A percentile compares a stretch with the other conserved stretches of the same genome.
These are phyloP conservation scores for Leucozona laternaria DNA, from an alignment of 2,888 invertebrate species.

Conservation along the genomic window DNA sequence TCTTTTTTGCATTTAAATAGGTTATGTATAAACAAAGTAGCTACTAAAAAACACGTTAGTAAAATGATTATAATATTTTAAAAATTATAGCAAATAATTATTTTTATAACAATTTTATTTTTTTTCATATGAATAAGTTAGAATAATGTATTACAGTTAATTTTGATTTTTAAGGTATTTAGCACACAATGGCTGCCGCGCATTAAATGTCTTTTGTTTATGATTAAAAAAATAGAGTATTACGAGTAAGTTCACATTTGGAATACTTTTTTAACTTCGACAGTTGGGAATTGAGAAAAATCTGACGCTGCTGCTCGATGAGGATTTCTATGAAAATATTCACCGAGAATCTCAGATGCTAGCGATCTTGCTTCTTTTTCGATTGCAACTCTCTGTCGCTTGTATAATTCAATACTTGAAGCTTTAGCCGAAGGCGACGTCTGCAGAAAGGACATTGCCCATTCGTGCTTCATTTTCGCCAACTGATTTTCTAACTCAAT, in stretches of 20 bases:
- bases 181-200: conserved; percentile 7
- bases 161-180: conserved; percentile 50
- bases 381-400: conserved; percentile 78
- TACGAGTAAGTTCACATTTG: conserved; percentile 76
- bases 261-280: conserved; percentile 82
- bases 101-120: conserved; percentile 44
- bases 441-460: conserved; percentile 82
- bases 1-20: too few species aligned
- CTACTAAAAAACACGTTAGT: too few species aligned
- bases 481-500: conserved; percentile 85
- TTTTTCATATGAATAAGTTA: conserved; percentile 62
- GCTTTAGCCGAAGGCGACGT: conserved; percentile 74
- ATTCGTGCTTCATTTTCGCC: conserved; percentile 84
- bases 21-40: too few species aligned
- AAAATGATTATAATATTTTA: too few species aligned
- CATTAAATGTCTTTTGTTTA: conserved; percentile 39
- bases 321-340: conserved; percentile 83
- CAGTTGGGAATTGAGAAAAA: conserved; percentile 82
- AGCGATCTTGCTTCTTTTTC: conserved; percentile 81
- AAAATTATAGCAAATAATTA: not conserved
- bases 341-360: conserved; percentile 82
- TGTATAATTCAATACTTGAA: conserved; percentile 39
- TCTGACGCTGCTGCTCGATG: conserved; percentile 82
- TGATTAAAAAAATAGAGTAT: conserved; percentile 7
- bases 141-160: conserved; percentile 43